Evolutionary conservation across 2,888 invertebrate species (phyloP).

Genomic region (Hemistola chrysoprasaria): DNA sequence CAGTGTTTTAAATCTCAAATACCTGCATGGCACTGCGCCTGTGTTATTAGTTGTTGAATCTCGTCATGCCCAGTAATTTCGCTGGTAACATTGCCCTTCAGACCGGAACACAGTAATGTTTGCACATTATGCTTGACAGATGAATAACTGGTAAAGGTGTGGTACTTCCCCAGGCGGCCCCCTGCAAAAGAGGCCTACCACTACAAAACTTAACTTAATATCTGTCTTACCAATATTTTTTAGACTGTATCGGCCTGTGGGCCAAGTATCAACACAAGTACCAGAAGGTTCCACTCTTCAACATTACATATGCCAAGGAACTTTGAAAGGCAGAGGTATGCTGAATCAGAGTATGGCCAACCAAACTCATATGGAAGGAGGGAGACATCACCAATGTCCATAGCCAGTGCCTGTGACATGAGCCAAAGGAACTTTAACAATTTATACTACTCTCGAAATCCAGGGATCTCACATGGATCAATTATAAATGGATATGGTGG

Average conservation of each 20-base stretch:
- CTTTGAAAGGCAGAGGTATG: constrained; percentile 39
- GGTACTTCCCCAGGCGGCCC: too few relatives aligned
- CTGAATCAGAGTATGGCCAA: constrained; percentile 44
- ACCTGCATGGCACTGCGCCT: too few relatives aligned
- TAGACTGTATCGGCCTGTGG: constrained; percentile 54
- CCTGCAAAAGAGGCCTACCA: too few relatives aligned
- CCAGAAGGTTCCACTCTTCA: constrained; percentile 44
- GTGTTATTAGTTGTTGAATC: too few relatives aligned
- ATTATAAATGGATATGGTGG: constrained; percentile 52
- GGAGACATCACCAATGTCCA: constrained; percentile 54
- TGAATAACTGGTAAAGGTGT: too few relatives aligned
- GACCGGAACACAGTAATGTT: too few relatives aligned
- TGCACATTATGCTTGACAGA: too few relatives aligned
- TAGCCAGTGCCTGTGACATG: constrained; percentile 45
- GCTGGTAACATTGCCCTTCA: too few relatives aligned
- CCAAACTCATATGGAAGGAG: constrained; percentile 47
- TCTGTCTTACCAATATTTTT: constrained; percentile 23
- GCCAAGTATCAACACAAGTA: constrained; percentile 46
- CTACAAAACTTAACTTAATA: too few relatives aligned
- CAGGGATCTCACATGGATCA: constrained; percentile 45
- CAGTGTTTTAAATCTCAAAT: too few relatives aligned
- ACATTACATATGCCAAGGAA: constrained; percentile 48
- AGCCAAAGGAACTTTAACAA: constrained; percentile 41
- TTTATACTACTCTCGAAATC: constrained; percentile 30
- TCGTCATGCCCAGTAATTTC: too few relatives aligned